Base-by-base conservation (phyloP, 2,113 vertebrate species). In the Erythrocercus mccallii region DNA sequence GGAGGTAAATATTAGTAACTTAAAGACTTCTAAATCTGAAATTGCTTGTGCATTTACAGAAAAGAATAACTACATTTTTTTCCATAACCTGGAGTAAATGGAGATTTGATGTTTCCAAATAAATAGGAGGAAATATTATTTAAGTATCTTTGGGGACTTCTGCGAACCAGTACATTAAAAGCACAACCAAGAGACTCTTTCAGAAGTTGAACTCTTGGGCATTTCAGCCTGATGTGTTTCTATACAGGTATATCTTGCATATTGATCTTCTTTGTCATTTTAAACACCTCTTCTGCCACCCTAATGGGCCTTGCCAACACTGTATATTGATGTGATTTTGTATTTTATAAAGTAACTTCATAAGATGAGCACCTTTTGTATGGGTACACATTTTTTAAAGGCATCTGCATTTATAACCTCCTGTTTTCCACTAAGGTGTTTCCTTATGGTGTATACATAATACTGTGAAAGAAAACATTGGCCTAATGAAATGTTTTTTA, bases 381-480 rank as follows among this genome's bases (percentile, higher is more conserved):
- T 21, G 3, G 5, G 5, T 30, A 10, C 11, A n/a, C 1, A 24
- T 28, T 50, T 64, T 71, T 47, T 47, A 23, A 20, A 48, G 5
- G 10, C 2, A 38, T 44, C 9, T 61, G 9, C 19, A 28, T 79
- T 82, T 38, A 69, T 11, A 3, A 6, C 37, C 5, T 81, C 12
- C 14, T 13, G 8, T 57, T 62, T 31, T 76, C 16, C 44, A 8
- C 22, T 28, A 6, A 0, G 1, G 4, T 48, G 12, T 72, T 69
- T 30, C 2, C 6, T 40, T 56, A 25, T 25, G 4, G 9, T 0
- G 1, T 11, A 23, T 25, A 35, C 1, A 1, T 15, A 47, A 44
- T 4, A 28, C 1, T 2, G 1, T 19, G 10, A 73, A 86, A 37
- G 5, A 10, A 86, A 42, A 69, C 31, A 11, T 5, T n/a, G 12